These are phyloP conservation scores for Cricetomys ansorgei DNA, from an alignment of 2,113 vertebrate genomes.

Conservation along the genomic window DNA sequence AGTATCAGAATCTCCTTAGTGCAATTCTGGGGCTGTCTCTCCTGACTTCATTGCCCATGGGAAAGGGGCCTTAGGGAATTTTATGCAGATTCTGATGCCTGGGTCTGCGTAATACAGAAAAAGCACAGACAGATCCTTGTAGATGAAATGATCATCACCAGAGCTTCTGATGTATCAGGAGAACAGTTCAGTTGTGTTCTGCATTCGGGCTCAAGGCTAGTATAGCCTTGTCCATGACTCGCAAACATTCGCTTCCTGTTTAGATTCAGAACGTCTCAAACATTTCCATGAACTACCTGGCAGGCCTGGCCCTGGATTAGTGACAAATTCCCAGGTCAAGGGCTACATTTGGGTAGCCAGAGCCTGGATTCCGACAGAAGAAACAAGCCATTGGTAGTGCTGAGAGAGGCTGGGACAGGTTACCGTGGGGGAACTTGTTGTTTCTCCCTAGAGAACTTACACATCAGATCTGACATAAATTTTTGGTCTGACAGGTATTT, in stretches of 20 bases:
- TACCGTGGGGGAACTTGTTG: neutral
- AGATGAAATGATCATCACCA: neutral
- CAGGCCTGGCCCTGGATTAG: neutral
- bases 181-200: neutral
- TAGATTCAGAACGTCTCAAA: neutral
- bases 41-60: neutral
- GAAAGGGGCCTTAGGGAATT: neutral
- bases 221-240: neutral
- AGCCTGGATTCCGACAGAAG: neutral
- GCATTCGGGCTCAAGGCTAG: neutral
- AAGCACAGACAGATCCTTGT: neutral
- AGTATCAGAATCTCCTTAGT: neutral
- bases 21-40: neutral
- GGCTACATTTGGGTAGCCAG: neutral
- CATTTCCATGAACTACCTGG: neutral
- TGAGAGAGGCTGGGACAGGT: neutral
- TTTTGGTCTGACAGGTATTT: neutral
- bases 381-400: neutral
- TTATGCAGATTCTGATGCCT: neutral
- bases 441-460: neutral
- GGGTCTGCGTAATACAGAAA: neutral
- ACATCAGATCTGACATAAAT: too few relatives aligned
- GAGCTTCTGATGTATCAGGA: neutral
- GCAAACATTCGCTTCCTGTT: conserved; percentile 26
- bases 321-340: neutral